Percentiles rank a stretch among this genome's conserved stretches.
Evolutionary conservation across 2,888 invertebrate species (phyloP).

Genomic region (Cosmia pyralina): DNA sequence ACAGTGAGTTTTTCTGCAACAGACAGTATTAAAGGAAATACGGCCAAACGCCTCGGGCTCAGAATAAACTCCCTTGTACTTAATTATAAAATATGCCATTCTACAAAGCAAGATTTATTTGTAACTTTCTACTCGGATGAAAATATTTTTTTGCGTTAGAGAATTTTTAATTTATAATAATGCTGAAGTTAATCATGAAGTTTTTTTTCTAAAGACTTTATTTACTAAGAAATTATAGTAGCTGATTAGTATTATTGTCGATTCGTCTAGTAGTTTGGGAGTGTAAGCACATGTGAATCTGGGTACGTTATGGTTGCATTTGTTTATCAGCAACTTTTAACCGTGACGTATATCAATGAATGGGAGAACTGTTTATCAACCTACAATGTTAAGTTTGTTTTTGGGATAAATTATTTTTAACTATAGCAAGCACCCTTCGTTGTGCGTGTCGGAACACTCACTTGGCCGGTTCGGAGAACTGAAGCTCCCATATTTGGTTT

Average conservation of each 20-base stretch:
- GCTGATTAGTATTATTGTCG: neutral
- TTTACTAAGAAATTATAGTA: neutral
- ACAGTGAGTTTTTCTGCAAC: conserved; percentile 52
- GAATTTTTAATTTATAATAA: conserved; percentile 5
- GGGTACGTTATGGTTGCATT: neutral
- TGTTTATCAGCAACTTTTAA: neutral
- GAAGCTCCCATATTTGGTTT: neutral
- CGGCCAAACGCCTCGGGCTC: conserved; percentile 39
- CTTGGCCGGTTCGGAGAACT: neutral
- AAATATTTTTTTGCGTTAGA: neutral
- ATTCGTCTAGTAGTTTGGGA: neutral
- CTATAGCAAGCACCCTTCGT: too few relatives aligned
- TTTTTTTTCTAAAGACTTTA: neutral
- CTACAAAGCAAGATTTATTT: conserved; percentile 54
- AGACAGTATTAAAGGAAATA: conserved; percentile 50
- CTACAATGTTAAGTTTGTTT: too few relatives aligned
- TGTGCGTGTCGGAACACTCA: too few relatives aligned
- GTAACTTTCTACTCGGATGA: conserved; percentile 36
- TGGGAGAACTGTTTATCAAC: too few relatives aligned
- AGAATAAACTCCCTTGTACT: conserved; percentile 49
- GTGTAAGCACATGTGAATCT: neutral
- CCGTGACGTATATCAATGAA: too few relatives aligned
- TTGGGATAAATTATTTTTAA: too few relatives aligned
- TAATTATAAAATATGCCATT: conserved; percentile 60
- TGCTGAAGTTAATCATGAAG: conserved; percentile 12